Base-by-base conservation (phyloP, 2,797 vertebrate genomes). In the Cuculus canorus region DNA sequence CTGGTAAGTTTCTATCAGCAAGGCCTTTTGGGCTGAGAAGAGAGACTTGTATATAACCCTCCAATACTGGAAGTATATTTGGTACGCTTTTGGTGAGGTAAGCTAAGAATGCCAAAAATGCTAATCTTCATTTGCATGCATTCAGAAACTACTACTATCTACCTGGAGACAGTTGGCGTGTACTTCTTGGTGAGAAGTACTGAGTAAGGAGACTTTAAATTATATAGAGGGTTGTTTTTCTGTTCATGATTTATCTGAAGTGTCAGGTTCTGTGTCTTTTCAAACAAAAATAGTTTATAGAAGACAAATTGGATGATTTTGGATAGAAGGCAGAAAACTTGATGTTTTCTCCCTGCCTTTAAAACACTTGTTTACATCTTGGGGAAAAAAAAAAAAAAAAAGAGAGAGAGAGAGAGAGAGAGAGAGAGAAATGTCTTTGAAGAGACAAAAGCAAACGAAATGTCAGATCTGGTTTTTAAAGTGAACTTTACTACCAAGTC, bases 331-430 rank as follows among this genome's bases (percentile, higher is more conserved):
- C 54, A 91, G 54, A 70, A 92, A 79, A 65, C 52, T 70, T 60
- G 23, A 82, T 82, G 81, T 81, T 92, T 94, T 90, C 75, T 96
- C 37, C 28, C 32, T 82, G 69, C 86, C 86, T 97, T 94, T 93
- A 94, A 96, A 97, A 95, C 88, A 95, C 98, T 96, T 96, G 96
- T 98, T 97, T 96, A 95, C 86, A 64, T 81, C 76, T 89, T 83
- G 91, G 92, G 81, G 69, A 32, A 91, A 89, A 60, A 65, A 82
- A 76, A 78, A 65, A 18, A 25, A 8, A 48, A 43, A 45, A 14
- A 56, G n/a, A n/a, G n/a, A n/a, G 10, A 39, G 8, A 48, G 43
- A 45, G 14, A 56, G n/a, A n/a, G n/a, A n/a, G 10, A 39, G 39
- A 39, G 54, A 61, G 17, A 39, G 65, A 86, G 87, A 94, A 83